These are phyloP conservation scores for Silurus glanis DNA, from an alignment of 2,113 vertebrate species.

Conservation along the genomic window DNA sequence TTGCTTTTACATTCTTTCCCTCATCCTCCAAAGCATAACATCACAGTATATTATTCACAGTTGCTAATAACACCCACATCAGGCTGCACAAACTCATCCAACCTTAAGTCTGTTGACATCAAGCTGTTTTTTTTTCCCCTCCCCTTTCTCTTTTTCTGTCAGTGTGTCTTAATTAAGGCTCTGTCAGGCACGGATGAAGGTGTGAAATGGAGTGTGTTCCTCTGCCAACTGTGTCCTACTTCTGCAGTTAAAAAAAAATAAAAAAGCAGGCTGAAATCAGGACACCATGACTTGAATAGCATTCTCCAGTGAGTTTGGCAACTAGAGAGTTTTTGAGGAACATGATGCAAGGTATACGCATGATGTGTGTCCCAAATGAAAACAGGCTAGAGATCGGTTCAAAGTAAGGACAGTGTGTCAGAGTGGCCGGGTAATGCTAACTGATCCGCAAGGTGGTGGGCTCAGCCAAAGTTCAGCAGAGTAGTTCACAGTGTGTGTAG, in stretches of 20 bases:
- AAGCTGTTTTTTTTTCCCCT: not conserved
- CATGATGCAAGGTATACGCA: constrained; percentile 24
- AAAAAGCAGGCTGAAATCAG: constrained; percentile 30
- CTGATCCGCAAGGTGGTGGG: constrained; percentile 9
- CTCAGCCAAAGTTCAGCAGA: constrained; percentile 50
- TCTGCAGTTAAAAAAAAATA: constrained; percentile 6
- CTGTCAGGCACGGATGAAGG: constrained; percentile 30
- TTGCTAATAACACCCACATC: constrained; percentile 25
- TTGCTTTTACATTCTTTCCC: not conserved
- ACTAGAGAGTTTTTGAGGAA: constrained; percentile 31
- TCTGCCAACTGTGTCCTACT: constrained; percentile 16
- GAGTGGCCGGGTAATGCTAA: not conserved
- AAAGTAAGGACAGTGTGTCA: constrained; percentile 42
- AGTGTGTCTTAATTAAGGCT: constrained; percentile 37
- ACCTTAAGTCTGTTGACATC: constrained; percentile 21
- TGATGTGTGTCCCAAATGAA: constrained; percentile 21
- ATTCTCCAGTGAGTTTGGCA: constrained; percentile 11
- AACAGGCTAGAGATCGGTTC: constrained; percentile 21
- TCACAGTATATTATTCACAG: not conserved
- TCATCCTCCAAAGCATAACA: not conserved
- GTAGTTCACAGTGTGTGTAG: not conserved
- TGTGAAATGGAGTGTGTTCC: constrained; percentile 24
- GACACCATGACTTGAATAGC: constrained; percentile 31
- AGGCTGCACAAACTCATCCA: not conserved
- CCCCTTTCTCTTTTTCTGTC: not conserved